Percentiles rank a stretch among this genome's conserved stretches.
phyloP scores from a whole-genome alignment of 2,113 vertebrate genomes.

The Oryctolagus cuniculus region mOryCun1.1 NC_091438.1:9348501-9349000 shows the following conservation, averaged over 20 bases:
- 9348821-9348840: not conserved
- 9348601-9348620: constrained; percentile 88
- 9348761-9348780: not conserved
- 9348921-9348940: too few relatives aligned
- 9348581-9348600: constrained; percentile 88
- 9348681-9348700: not conserved
- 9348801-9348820: fast-evolving
- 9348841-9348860: fast-evolving
- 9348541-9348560: constrained; percentile 90
- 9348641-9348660: too few relatives aligned
- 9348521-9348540: constrained; percentile 90
- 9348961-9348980: not conserved
- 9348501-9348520: constrained; percentile 65
- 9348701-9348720: too few relatives aligned
- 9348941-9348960: not conserved
- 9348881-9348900: not conserved
- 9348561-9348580: constrained; percentile 90
- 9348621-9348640: too few relatives aligned
- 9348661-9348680: not conserved
- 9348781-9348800: not conserved
- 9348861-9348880: not conserved
- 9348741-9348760: too few relatives aligned
- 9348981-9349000: not conserved
- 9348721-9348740: not conserved
- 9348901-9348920: fast-evolving